Evolutionary conservation across 2,797 vertebrate genomes (phyloP), one percentile per base, ranked within the genome.

Genomic region (Melopsittacus undulatus): DNA sequence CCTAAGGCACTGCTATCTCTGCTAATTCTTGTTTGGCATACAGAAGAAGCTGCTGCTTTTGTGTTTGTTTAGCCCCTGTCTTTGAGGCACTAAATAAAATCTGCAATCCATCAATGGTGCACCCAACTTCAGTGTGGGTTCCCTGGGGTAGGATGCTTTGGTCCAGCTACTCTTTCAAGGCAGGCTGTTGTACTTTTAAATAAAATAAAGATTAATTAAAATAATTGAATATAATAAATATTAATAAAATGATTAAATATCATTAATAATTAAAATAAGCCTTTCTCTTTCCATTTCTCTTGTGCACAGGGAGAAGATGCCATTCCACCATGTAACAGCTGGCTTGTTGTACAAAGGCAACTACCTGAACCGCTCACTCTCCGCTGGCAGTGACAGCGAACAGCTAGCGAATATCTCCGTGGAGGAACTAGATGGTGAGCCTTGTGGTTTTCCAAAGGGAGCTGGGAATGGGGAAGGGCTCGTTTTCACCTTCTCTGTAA

Each of bases 321-420:
- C 99, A 97, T 99, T 99, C 98, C 99, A 99, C 96, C 99, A 99
- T 97, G 99, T 99, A 96, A 99, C 99, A 56, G 99, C 99, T 59
- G 99, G 99, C 96, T 98, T 99, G 97, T 98, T 99, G 97, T 99
- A 99, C 98, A 99, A 99, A 95, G 99, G 99, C 97, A 99, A 99
- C 97, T 99, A 99, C 97, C 98, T 99, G 98, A 99, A 98, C 98
- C 98, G 98, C 84, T 99, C 99, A 3, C 98, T 99, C 92, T 98
- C 99, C 0, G 98, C 99, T 11, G 98, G 98, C 97, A 99, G 98
- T 2, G 99, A 99, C 97, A 98, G 98, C 3, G 99, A 99, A 75
- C 99, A 99, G 98, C 98, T 99, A 94, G 99, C 98, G 30, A 99
- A 98, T 87, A 99, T 99, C 97, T 99, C 99, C 1, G 98, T 99